phyloP scores from a whole-genome alignment of 1,140 invertebrate genomes.

The Tetragnatha versicolor region DNA sequence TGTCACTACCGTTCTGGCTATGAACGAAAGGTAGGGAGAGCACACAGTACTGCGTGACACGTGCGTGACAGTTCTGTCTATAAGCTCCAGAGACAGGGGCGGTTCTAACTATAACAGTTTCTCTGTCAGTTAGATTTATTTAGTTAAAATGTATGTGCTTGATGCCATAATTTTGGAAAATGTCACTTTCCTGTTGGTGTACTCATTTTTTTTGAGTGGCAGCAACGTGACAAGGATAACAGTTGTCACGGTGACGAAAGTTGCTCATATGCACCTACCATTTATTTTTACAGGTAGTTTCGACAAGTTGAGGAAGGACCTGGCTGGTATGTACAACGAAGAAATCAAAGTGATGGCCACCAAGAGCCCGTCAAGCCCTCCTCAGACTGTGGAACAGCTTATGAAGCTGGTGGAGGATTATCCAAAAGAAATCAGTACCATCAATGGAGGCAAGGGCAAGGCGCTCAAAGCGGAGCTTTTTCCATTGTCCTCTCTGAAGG shows the following conservation, averaged over 20 bases:
- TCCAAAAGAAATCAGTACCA: slow-evolving; percentile 36
- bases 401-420: slow-evolving; percentile 53
- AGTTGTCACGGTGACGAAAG: too few relatives aligned
- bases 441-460: slow-evolving; percentile 42
- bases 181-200: not conserved
- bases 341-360: slow-evolving; percentile 48
- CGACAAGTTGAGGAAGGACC: slow-evolving; percentile 46
- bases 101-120: not conserved
- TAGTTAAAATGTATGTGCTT: too few relatives aligned
- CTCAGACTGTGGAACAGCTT: slow-evolving; percentile 44
- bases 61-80: too few relatives aligned
- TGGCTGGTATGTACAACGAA: slow-evolving; percentile 46
- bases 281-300: slow-evolving; percentile 39
- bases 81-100: too few relatives aligned
- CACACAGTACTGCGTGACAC: too few relatives aligned
- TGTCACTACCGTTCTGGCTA: too few relatives aligned
- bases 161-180: too few relatives aligned
- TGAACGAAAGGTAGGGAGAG: too few relatives aligned
- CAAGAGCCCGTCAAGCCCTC: slow-evolving; percentile 29
- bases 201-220: not conserved
- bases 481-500: slow-evolving; percentile 40
- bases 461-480: slow-evolving; percentile 50
- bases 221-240: not conserved
- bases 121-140: too few relatives aligned
- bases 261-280: not conserved